Conservation (phyloP, 2,113 vertebrate species). For the Porphyrio hochstetteri region DNA sequence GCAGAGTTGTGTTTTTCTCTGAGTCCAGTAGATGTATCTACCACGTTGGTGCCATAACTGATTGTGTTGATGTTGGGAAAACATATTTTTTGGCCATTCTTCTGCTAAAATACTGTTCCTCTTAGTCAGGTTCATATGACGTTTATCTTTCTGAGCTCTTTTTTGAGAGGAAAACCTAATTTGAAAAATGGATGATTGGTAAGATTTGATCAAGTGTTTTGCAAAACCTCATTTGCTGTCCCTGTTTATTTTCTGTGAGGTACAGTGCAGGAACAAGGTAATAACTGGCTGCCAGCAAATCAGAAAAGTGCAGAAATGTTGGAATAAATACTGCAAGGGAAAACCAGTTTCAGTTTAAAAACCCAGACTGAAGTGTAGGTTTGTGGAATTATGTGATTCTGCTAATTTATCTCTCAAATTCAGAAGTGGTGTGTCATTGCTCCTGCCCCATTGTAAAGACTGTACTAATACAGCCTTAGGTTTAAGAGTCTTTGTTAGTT, state of each 20-base stretch:
- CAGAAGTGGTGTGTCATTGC: not conserved
- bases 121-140: not conserved
- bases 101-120: not conserved
- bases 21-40: fast-evolving
- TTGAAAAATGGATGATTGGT: not conserved
- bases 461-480: not conserved
- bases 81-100: not conserved
- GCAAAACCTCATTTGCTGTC: not conserved
- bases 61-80: not conserved
- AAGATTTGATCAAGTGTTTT: not conserved
- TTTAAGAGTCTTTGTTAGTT: not conserved
- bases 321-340: not conserved
- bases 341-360: not conserved
- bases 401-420: too few species aligned
- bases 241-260: not conserved
- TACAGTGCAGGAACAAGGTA: not conserved
- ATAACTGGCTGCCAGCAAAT: not conserved
- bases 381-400: not conserved
- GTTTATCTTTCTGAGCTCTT: not conserved
- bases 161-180: not conserved
- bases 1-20: not conserved
- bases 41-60: not conserved
- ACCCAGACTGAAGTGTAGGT: not conserved
- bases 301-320: not conserved
- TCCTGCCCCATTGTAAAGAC: not conserved